phyloP scores from a whole-genome alignment of 2,888 invertebrate genomes.

The Spilosoma lubricipeda region DNA sequence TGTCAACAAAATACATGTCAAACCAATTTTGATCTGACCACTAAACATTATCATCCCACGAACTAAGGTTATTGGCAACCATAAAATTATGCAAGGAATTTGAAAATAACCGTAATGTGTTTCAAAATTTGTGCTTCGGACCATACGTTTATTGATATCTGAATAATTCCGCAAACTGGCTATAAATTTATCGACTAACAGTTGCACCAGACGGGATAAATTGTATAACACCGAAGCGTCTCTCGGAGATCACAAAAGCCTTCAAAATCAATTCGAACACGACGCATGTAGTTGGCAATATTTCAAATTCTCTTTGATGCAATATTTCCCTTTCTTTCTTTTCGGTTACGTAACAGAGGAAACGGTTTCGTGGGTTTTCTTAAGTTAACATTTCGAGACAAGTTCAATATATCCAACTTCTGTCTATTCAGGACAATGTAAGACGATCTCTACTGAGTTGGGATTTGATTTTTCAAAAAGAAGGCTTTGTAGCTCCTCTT shows the following conservation, averaged over 20 bases:
- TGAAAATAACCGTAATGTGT: slow-evolving; percentile 12
- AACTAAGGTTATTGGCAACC: too few species aligned
- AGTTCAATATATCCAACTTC: neutral
- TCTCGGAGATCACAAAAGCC: slow-evolving; percentile 64
- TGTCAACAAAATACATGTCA: too few species aligned
- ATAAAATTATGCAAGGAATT: neutral
- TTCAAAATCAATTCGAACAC: slow-evolving; percentile 75
- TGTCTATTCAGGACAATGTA: neutral
- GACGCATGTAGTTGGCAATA: slow-evolving; percentile 81
- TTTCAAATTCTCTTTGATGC: slow-evolving; percentile 81
- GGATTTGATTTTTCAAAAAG: neutral
- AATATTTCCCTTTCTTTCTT: slow-evolving; percentile 70
- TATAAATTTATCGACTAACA: slow-evolving; percentile 22
- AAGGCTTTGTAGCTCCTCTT: neutral
- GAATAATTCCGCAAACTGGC: slow-evolving; percentile 24
- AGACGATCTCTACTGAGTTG: neutral
- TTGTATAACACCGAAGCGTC: slow-evolving; percentile 54
- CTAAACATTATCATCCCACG: too few species aligned
- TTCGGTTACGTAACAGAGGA: slow-evolving; percentile 65
- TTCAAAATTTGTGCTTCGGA: slow-evolving; percentile 24
- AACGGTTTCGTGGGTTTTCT: slow-evolving; percentile 57
- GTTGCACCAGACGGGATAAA: slow-evolving; percentile 40
- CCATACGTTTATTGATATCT: slow-evolving; percentile 21
- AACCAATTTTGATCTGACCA: too few species aligned
- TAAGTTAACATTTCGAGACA: slow-evolving; percentile 47